Percentiles rank a stretch among this genome's conserved stretches.
Evolutionary conservation across 2,797 vertebrate species (phyloP).

Genomic region (Thaleichthys pacificus): DNA sequence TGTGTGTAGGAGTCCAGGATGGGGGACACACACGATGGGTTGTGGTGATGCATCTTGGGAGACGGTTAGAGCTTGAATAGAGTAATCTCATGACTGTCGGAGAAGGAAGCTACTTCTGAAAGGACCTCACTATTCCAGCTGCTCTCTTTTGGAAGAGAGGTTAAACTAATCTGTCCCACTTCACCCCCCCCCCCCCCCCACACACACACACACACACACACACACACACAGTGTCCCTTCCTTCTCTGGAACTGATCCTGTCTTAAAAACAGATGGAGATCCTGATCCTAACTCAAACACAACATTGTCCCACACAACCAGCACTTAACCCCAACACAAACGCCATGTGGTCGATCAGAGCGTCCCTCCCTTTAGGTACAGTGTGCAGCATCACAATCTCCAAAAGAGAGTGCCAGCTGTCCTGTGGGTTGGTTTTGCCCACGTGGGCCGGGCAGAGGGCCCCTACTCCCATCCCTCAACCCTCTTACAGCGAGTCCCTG

Average conservation of each 20-base stretch:
- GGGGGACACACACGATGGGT: constrained; percentile 40
- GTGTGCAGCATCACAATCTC: background rate
- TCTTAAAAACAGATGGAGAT: constrained; percentile 58
- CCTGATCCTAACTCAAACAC: constrained; percentile 50
- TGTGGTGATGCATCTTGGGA: constrained; percentile 21
- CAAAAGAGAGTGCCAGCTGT: too few species aligned
- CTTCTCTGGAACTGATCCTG: constrained; percentile 50
- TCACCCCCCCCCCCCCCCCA: constrained; percentile 54
- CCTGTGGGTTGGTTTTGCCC: background rate
- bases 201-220: constrained; percentile 29
- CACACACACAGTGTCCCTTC: constrained; percentile 1
- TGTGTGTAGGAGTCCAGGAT: constrained; percentile 56
- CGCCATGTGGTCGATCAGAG: background rate
- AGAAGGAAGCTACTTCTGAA: constrained; percentile 70
- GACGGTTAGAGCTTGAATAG: constrained; percentile 66
- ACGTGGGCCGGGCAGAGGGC: background rate
- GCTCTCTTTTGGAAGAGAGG: constrained; percentile 67
- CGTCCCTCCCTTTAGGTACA: background rate
- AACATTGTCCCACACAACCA: constrained; percentile 2
- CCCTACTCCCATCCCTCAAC: background rate
- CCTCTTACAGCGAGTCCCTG: constrained; percentile 18
- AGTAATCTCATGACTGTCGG: constrained; percentile 74
- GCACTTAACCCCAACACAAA: background rate
- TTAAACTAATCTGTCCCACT: constrained; percentile 79
- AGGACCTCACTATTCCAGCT: constrained; percentile 76